Conservation (phyloP, 2,113 vertebrate species). For the Chionomys nivalis region DNA sequence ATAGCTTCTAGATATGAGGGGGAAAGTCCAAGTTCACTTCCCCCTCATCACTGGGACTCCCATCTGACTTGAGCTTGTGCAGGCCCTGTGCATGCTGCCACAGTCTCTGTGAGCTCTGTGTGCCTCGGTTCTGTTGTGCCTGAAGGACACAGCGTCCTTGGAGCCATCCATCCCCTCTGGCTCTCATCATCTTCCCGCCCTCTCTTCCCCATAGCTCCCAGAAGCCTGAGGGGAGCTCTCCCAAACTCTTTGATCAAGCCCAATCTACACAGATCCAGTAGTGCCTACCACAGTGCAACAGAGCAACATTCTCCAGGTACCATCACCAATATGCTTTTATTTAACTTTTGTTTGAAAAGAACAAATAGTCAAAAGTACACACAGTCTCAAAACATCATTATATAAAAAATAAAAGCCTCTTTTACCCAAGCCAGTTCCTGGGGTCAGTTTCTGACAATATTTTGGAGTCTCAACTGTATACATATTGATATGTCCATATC, state of each 20-base stretch:
- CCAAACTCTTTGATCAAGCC: neutral
- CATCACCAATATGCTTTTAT: neutral
- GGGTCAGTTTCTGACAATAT: neutral
- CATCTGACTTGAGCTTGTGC: neutral
- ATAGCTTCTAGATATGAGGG: neutral
- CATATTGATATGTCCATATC: neutral
- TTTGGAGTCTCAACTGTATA: neutral
- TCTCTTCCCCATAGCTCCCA: neutral
- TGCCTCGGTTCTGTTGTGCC: neutral
- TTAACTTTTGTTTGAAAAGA: neutral
- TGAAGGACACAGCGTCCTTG: neutral
- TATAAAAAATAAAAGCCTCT: neutral
- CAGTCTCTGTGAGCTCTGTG: neutral
- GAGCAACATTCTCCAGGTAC: neutral
- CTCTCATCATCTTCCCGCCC: neutral
- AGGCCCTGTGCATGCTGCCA: neutral
- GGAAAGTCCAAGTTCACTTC: neutral
- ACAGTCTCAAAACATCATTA: neutral
- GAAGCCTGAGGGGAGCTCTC: neutral
- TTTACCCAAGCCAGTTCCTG: neutral
- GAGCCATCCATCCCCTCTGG: neutral
- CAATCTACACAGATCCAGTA: neutral
- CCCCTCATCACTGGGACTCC: no score
- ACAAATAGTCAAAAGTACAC: neutral
- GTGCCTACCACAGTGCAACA: neutral